Conservation (phyloP, 2,113 vertebrate species). For the Eolophus roseicapilla region DNA sequence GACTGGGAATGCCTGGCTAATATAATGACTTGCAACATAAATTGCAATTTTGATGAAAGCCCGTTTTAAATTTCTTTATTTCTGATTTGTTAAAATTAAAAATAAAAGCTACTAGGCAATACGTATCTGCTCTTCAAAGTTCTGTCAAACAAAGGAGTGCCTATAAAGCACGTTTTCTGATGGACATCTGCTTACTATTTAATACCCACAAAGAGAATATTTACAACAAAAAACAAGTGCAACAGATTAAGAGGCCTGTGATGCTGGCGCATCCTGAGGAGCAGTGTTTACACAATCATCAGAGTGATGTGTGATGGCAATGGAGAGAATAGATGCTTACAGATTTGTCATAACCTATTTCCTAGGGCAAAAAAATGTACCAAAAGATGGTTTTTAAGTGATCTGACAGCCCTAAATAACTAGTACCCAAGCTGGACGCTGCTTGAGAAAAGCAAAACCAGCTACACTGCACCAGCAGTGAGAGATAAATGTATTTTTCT, state of each 20-base stretch:
- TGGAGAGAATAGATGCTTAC: neutral
- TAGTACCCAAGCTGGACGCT: neutral
- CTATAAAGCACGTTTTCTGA: conserved; percentile 3
- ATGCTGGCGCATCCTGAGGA: neutral
- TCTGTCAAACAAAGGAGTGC: conserved; percentile 16
- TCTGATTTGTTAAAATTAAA: neutral
- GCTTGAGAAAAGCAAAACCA: neutral
- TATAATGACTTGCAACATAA: neutral
- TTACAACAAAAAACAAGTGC: conserved; percentile 25
- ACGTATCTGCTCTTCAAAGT: neutral
- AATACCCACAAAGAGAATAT: conserved; percentile 19
- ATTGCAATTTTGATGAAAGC: neutral
- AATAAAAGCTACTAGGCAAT: conserved; percentile 4
- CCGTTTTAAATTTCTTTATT: neutral
- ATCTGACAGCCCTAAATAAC: neutral
- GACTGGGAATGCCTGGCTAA: neutral
- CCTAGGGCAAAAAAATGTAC: neutral
- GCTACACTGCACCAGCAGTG: neutral
- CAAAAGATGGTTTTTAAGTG: neutral
- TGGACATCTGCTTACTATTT: conserved; percentile 63
- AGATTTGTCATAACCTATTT: conserved; percentile 20
- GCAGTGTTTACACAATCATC: neutral
- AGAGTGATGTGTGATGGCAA: neutral
- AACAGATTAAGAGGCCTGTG: conserved; percentile 24
- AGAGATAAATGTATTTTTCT: neutral